phyloP scores from a whole-genome alignment of 2,888 invertebrate species.

The Cataglyphis cursor region DNA sequence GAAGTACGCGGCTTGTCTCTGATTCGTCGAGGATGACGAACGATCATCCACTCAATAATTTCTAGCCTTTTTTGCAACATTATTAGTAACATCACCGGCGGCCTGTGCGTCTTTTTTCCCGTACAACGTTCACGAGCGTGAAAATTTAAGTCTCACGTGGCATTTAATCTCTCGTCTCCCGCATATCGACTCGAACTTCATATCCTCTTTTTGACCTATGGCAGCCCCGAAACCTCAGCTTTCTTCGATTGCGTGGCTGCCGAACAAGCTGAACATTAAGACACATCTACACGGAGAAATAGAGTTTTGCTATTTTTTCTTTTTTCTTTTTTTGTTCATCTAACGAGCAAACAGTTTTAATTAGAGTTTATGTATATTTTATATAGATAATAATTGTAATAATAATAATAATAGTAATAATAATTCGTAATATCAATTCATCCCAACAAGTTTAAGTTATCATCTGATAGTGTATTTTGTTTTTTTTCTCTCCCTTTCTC shows the following conservation, averaged over 20 bases:
- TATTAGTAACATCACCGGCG: constrained; percentile 45
- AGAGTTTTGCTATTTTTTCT: constrained; percentile 75
- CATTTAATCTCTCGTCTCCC: constrained; percentile 45
- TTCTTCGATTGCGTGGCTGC: constrained; percentile 57
- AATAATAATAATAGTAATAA: constrained; percentile 76
- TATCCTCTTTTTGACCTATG: constrained; percentile 29
- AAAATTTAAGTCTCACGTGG: constrained; percentile 48
- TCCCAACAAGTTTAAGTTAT: constrained; percentile 83
- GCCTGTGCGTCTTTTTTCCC: constrained; percentile 28
- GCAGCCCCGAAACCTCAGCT: constrained; percentile 55
- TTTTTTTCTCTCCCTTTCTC: constrained; percentile 57
- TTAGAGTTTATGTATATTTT: constrained; percentile 83
- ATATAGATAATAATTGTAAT: constrained; percentile 75
- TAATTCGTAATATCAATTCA: constrained; percentile 81
- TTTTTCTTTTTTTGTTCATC: constrained; percentile 75
- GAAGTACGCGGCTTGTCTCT: neutral
- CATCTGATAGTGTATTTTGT: constrained; percentile 77
- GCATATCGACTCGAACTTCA: constrained; percentile 29
- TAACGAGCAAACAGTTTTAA: constrained; percentile 84
- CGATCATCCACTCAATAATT: constrained; percentile 30
- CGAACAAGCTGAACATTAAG: constrained; percentile 82
- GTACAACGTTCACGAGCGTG: constrained; percentile 23
- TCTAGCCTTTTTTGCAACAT: neutral
- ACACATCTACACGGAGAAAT: constrained; percentile 84
- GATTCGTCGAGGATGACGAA: neutral